Evolutionary conservation across 1,140 invertebrate species (phyloP).

Genomic region (Pseudomyrmex dendroicus): DNA sequence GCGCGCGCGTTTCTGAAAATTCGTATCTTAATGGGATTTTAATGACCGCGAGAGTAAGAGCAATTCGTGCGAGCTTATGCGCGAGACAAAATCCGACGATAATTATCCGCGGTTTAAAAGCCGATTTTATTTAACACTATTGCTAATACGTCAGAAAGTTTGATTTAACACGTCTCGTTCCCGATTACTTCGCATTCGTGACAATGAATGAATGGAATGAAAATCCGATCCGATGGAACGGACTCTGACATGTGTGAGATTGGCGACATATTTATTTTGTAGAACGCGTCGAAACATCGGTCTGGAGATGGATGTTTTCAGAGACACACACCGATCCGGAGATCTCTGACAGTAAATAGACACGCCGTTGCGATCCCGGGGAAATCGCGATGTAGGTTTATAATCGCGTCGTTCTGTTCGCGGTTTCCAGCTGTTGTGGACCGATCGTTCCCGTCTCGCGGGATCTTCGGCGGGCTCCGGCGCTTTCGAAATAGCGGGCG

Average conservation of each 20-base stretch:
- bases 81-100: neutral
- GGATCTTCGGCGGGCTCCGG: neutral
- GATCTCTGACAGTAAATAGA: conserved; percentile 44
- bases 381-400: conserved; percentile 48
- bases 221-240: too few relatives aligned
- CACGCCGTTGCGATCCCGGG: neutral
- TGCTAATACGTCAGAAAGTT: conserved; percentile 20
- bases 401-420: conserved; percentile 37
- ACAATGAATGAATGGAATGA: neutral
- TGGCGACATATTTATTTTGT: too few relatives aligned
- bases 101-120: conserved; percentile 16
- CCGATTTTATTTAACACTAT: conserved; percentile 35
- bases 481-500: conserved; percentile 26
- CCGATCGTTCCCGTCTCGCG: neutral
- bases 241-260: neutral
- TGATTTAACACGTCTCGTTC: neutral
- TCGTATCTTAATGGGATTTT: conserved; percentile 58
- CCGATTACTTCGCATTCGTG: neutral
- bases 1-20: conserved; percentile 35
- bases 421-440: neutral
- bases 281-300: too few relatives aligned
- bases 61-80: conserved; percentile 26
- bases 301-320: neutral
- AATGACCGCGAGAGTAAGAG: conserved; percentile 51
- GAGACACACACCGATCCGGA: conserved; percentile 5